Conservation (phyloP, 2,797 vertebrate genomes). For the Danio jaintianensis region DNA sequence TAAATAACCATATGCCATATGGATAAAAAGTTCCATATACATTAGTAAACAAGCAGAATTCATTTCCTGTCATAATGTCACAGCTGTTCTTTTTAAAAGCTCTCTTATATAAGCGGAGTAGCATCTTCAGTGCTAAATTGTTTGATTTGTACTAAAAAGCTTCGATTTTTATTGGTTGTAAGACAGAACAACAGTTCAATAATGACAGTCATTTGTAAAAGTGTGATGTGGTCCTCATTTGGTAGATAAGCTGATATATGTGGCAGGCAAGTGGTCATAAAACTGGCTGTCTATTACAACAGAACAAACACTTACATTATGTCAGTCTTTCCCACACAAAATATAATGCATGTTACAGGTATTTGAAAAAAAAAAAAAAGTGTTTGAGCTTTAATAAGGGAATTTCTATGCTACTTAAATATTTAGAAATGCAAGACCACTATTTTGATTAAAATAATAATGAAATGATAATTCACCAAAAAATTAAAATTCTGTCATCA, state of each 20-base stretch:
- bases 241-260: slow-evolving; percentile 43
- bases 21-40: not conserved
- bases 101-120: slow-evolving; percentile 29
- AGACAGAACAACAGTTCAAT: slow-evolving; percentile 47
- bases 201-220: slow-evolving; percentile 60
- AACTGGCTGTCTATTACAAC: slow-evolving; percentile 46
- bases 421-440: too few species aligned
- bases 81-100: slow-evolving; percentile 46
- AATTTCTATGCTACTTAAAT: too few species aligned
- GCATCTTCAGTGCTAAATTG: slow-evolving; percentile 45
- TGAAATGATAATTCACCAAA: too few species aligned
- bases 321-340: not conserved
- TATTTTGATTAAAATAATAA: too few species aligned
- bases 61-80: slow-evolving; percentile 38
- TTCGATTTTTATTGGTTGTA: slow-evolving; percentile 41
- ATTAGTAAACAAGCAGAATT: slow-evolving; percentile 25
- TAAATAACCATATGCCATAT: slow-evolving; percentile 20
- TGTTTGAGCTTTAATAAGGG: too few species aligned
- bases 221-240: slow-evolving; percentile 46
- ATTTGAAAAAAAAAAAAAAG: too few species aligned
- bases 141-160: slow-evolving; percentile 58
- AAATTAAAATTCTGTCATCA: too few species aligned
- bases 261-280: slow-evolving; percentile 28
- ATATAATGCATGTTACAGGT: not conserved
- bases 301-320: slow-evolving; percentile 22